Conservation (phyloP, 2,888 invertebrate species). For the Alitta virens region DNA sequence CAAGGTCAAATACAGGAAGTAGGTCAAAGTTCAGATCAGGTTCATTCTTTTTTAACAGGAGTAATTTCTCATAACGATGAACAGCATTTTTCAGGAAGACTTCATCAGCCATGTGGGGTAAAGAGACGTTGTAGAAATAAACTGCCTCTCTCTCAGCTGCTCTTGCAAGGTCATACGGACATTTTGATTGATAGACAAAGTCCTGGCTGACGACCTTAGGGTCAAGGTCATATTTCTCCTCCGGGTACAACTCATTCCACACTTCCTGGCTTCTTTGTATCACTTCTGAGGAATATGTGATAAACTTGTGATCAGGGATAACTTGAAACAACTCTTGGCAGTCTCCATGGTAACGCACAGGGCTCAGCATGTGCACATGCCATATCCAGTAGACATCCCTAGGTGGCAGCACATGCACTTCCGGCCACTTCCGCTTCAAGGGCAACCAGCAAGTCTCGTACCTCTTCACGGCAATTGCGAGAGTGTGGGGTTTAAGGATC, state of each 20-base stretch:
- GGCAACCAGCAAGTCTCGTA: constrained; percentile 59
- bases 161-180: constrained; percentile 52
- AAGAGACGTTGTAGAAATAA: constrained; percentile 59
- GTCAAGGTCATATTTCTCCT: constrained; percentile 37
- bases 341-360: constrained; percentile 43
- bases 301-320: no score
- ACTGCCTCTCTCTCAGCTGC: constrained; percentile 57
- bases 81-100: constrained; percentile 56
- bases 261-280: constrained; percentile 23
- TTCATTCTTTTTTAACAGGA: constrained; percentile 54
- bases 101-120: constrained; percentile 58
- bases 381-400: constrained; percentile 60
- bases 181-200: constrained; percentile 4
- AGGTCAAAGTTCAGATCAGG: constrained; percentile 55
- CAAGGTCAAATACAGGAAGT: constrained; percentile 60
- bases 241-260: constrained; percentile 46
- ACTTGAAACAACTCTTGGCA: constrained; percentile 32
- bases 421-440: constrained; percentile 43
- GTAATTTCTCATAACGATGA: constrained; percentile 54
- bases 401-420: constrained; percentile 53
- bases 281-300: not conserved
- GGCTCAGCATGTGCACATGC: constrained; percentile 56
- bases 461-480: constrained; percentile 49
- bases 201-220: not conserved
- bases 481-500: no score